Evolutionary conservation across 2,888 invertebrate species (phyloP), one percentile per base, ranked within the genome.

Genomic region (Falcaria lacertinaria): DNA sequence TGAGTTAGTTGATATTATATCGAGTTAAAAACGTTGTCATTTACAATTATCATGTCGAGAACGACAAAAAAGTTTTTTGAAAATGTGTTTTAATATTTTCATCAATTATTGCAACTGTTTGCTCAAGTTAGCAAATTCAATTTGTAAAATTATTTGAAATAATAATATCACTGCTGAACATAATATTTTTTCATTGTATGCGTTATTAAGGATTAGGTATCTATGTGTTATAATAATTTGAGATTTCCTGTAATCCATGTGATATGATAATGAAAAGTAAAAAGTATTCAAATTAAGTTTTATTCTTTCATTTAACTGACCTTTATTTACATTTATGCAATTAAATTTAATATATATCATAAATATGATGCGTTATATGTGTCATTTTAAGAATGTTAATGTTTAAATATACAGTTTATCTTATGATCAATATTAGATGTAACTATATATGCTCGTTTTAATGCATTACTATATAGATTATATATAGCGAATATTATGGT

Each of bases 251-350:
- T 85, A 83, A 72, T 80, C 70, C 65, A 69, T 71, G 70, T 71
- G 71, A 80, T 87, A 83, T 81, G 80, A 80, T 81, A 28, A 80
- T 73, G 57, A 75, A 74, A 81, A 82, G 80, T 81, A 84, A 83
- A 83, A 76, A 64, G 54, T 65, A 78, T 77, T 73, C 60, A 74
- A 80, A 73, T 62, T 55, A 68, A 66, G 71, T 74, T 60, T 45
- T 52, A 78, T 76, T 82, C 66, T 82, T 79, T 79, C 62, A 80
- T 82, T 76, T 74, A 60, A 55, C 42, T 47, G 52, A 53, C 63
- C 60, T 68, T n/a, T 62, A 11, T 46, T 65, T 67, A 70, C 69
- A 59, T 60, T 52, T 50, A 56, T 65, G 57, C 54, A 65, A 64
- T 71, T 66, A 65, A 69, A 61, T 48, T 46, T 59, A 59, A 62